These are phyloP conservation scores for Ardeotis arabs DNA, from an alignment of 2,113 vertebrate genomes.

Conservation along the genomic window DNA sequence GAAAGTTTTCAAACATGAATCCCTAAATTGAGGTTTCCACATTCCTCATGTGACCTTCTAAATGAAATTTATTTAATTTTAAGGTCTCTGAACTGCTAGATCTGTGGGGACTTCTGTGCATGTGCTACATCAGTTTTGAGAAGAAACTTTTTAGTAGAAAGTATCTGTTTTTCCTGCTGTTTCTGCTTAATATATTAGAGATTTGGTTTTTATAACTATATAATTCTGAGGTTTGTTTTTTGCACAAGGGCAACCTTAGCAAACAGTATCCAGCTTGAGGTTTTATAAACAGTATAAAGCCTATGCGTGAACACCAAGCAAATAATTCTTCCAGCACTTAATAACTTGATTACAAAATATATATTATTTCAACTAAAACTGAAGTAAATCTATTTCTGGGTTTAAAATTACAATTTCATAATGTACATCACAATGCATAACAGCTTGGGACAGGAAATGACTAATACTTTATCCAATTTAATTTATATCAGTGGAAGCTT, in stretches of 20 bases:
- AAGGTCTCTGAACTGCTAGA: neutral
- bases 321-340: neutral
- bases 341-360: conserved; percentile 35
- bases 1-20: neutral
- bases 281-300: neutral
- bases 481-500: conserved; percentile 43
- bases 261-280: neutral
- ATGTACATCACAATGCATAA: neutral
- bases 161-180: neutral
- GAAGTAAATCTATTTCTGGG: neutral
- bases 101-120: neutral
- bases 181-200: neutral
- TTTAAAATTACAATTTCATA: conserved; percentile 31
- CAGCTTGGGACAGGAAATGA: conserved; percentile 35
- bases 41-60: neutral
- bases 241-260: neutral
- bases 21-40: neutral
- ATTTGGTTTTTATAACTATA: neutral
- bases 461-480: conserved; percentile 44
- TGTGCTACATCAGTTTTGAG: neutral
- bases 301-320: neutral
- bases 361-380: conserved; percentile 42
- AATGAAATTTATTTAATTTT: neutral
- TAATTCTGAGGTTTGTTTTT: neutral
- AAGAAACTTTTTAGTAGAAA: neutral